A percentile compares a stretch with the other conserved stretches of the same genome.
These are phyloP conservation scores for Thomomys bottae DNA, from an alignment of 2,113 vertebrate genomes.

Conservation along the genomic window DNA sequence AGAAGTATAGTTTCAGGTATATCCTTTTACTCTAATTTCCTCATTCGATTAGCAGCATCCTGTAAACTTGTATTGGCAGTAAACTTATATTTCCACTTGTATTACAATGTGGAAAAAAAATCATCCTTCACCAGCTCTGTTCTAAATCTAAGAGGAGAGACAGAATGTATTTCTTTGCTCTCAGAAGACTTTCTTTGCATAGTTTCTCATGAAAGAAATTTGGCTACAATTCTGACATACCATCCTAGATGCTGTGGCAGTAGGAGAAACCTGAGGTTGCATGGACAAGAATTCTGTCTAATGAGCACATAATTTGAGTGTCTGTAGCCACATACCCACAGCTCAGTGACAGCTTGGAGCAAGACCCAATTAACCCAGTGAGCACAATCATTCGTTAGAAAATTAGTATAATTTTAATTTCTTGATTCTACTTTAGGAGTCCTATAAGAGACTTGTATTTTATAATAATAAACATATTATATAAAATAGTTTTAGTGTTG, in stretches of 20 bases:
- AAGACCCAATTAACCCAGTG: neutral
- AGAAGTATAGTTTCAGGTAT: neutral
- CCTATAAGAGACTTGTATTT: neutral
- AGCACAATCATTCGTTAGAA: neutral
- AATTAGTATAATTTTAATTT: slow-evolving; percentile 1
- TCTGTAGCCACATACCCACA: neutral
- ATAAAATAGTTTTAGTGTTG: neutral
- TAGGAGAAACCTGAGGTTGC: too few species aligned
- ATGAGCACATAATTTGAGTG: neutral
- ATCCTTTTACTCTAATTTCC: fast-evolving
- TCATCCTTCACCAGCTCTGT: neutral
- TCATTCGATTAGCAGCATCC: neutral
- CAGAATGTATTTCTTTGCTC: neutral
- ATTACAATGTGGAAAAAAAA: neutral
- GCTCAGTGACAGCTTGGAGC: neutral
- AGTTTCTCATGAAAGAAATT: neutral
- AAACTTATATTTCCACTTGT: too few species aligned
- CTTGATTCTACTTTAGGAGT: neutral
- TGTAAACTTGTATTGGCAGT: neutral
- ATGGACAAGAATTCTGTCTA: fast-evolving
- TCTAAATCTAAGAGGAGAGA: neutral
- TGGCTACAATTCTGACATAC: neutral
- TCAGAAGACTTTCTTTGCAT: neutral
- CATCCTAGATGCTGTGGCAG: too few species aligned
- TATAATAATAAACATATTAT: neutral